Base-by-base conservation (phyloP, 2,888 invertebrate genomes). In the Abrostola triplasia region DNA sequence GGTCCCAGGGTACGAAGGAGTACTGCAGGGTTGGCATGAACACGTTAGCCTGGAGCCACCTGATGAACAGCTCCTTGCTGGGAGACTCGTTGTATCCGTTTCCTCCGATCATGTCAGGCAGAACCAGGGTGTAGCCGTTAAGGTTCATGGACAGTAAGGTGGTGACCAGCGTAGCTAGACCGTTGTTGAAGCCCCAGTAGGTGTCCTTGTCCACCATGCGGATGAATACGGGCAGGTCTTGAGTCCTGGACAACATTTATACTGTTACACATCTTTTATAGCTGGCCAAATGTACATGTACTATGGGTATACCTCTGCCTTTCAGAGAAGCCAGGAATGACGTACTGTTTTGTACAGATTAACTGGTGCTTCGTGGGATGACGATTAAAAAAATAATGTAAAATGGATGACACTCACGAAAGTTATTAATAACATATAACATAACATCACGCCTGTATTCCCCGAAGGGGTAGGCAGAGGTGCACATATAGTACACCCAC, bases 21-120 rank as follows among this genome's bases (percentile, higher is more conserved):
- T 97, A 97, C 89, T 98, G 98, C 81, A 98, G 92, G 0, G 96
- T 90, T 0, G 98, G 97, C 96, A 98, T 97, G 83, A 97, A 97
- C 1, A 96, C 95, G 67, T 97, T 97, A 0, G 97, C 96, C 84
- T 97, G 97, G 41, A 97, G 90, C 98, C 98, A 98, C 54, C 98
- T 93, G 37, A 97, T 95, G 83, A 96, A 97, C 67, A 97, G 88
- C 83, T 97, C 96, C 77, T 96, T 95, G 67, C 93, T 93, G 0
- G 96, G 94, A 0, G 82, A 83, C 40, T 92, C 95, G 51, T 95
- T 93, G 85, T 96, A 96, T 0, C 95, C 96, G 73, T 96, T 97
- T 1, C 97, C 97, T 0, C 96, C 97, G 53, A 97, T 96, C 96
- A 98, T 97, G 84, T 98, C 98, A 0, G 98, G 97, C 41, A 98